Evolutionary conservation across 2,797 vertebrate genomes (phyloP).

Genomic region (Cyclura pinguis): DNA sequence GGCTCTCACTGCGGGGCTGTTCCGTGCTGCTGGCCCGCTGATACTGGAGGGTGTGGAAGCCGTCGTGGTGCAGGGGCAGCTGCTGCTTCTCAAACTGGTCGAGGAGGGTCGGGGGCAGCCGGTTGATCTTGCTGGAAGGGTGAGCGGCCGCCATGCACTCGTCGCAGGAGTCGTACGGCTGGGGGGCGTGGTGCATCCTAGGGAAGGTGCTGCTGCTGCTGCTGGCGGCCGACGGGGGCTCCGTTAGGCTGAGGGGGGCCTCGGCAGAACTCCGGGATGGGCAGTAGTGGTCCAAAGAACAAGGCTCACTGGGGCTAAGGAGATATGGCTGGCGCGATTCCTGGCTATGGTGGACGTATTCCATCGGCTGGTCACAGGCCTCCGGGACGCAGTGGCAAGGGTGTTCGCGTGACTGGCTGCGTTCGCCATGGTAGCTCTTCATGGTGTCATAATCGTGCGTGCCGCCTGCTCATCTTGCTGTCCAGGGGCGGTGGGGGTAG

Average conservation of each 20-base stretch:
- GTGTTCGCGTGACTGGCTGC: slow-evolving; percentile 91
- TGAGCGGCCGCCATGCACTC: slow-evolving; percentile 90
- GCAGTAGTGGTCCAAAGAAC: slow-evolving; percentile 88
- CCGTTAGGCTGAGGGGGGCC: slow-evolving; percentile 82
- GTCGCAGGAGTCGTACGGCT: slow-evolving; percentile 94
- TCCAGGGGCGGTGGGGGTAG: neutral
- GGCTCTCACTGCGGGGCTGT: slow-evolving; percentile 95
- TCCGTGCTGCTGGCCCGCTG: slow-evolving; percentile 88
- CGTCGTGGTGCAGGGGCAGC: slow-evolving; percentile 96
- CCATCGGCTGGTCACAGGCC: slow-evolving; percentile 83
- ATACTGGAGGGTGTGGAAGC: slow-evolving; percentile 98
- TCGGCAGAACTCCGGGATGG: slow-evolving; percentile 80
- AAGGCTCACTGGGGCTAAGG: slow-evolving; percentile 82
- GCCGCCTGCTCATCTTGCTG: slow-evolving; percentile 67
- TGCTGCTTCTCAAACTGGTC: slow-evolving; percentile 98
- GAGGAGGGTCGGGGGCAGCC: slow-evolving; percentile 91
- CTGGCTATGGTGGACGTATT: slow-evolving; percentile 82
- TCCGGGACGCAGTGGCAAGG: slow-evolving; percentile 92
- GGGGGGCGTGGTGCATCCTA: slow-evolving; percentile 92
- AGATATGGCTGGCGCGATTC: slow-evolving; percentile 77
- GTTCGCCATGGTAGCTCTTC: slow-evolving; percentile 94
- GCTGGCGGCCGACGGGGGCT: slow-evolving; percentile 78
- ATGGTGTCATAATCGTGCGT: slow-evolving; percentile 72
- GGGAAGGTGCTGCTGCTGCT: slow-evolving; percentile 94
- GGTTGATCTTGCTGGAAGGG: slow-evolving; percentile 90